Conservation (phyloP, 2,113 vertebrate genomes). For the Mormyrus iriodes region DNA sequence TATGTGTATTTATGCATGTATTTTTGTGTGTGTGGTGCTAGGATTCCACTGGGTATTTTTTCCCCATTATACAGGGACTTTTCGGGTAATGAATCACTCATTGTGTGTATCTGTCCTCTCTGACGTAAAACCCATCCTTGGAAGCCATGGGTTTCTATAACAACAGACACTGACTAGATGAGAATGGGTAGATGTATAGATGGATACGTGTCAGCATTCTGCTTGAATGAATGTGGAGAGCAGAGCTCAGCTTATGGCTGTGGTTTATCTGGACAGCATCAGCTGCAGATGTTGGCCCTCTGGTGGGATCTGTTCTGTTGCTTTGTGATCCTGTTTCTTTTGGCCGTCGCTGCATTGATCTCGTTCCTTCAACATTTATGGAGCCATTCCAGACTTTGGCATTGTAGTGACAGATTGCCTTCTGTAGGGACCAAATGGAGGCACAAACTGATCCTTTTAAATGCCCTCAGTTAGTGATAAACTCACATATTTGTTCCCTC, state of each 20-base stretch:
- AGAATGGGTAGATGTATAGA: background rate
- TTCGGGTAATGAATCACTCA: background rate
- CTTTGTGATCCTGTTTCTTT: background rate
- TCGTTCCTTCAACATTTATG: background rate
- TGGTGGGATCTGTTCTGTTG: background rate
- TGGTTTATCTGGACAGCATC: background rate
- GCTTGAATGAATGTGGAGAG: background rate
- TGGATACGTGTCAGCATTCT: background rate
- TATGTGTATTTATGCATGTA: background rate
- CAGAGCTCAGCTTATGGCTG: background rate
- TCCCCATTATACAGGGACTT: background rate
- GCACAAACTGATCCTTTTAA: background rate
- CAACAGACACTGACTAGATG: background rate
- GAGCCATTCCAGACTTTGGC: background rate
- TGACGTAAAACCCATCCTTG: background rate
- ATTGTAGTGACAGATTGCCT: background rate
- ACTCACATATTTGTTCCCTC: background rate
- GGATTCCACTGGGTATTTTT: background rate
- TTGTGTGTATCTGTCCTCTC: background rate
- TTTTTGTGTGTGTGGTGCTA: background rate
- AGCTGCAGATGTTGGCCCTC: background rate
- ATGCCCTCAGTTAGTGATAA: background rate
- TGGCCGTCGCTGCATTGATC: background rate
- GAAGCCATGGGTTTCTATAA: background rate
- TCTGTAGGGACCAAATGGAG: background rate